Base-by-base conservation (phyloP, 1,140 invertebrate species). In the Daktulosphaira vitifoliae region DNA sequence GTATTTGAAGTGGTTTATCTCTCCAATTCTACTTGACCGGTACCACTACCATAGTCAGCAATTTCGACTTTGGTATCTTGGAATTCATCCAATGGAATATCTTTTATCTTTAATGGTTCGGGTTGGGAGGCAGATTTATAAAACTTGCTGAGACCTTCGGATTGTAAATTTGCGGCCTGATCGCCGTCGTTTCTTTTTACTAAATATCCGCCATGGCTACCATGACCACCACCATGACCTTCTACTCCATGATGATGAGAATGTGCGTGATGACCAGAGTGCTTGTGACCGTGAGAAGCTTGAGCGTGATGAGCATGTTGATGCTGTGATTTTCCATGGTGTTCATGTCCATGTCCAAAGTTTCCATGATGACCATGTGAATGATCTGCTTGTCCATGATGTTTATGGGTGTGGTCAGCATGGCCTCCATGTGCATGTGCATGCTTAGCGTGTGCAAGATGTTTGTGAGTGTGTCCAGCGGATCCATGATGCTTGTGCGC, bases 311-410 rank as follows among this genome's bases (percentile, higher is more conserved):
- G 67, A 7, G 49, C 52, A 29, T 68, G 67, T 8, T 48, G 48
- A 44, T 68, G 67, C 15, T 68, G 64, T 13, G 67, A 65, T 25
- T 68, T 54, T 3, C 64, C 67, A 23, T 68, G 64, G 26, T 68
- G 67, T 20, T 68, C 52, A 38, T 68, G 67, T 4, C 53, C 65
- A 25, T 68, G 67, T 2, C 65, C 67, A 38, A 65, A 65, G 48
- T 66, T 53, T 7, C 67, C 67, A 22, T 65, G 64, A 26, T 68
- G 67, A 3, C 64, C 67, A 29, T 68, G 67, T n/a, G 67, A 66
- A 38, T 68, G 67, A 15, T 68, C 51, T 0, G 67, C 67, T 9
- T 66, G 65, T 3, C 64, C 67, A 25, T 66, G 54, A 16, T 68
- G 67, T 48, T 68, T 68, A 39, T 68, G 67, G 13, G 46, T 42